Base-by-base conservation (phyloP, 37 sponge, comb jelly and placozoan genomes). In the Theonella swinhoei region DNA sequence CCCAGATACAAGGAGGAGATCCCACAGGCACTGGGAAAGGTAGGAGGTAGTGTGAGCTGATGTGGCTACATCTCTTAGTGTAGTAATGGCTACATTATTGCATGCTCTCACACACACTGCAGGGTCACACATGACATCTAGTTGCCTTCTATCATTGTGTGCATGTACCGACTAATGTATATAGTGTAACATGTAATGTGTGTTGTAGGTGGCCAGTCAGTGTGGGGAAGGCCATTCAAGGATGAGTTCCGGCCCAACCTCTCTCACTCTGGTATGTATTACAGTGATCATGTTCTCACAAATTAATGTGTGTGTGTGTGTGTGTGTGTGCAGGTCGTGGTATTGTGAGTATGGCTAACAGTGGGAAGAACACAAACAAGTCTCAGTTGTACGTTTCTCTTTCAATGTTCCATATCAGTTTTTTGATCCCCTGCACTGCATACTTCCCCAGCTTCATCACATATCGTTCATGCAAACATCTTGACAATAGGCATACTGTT, bases 201-300 rank as follows among this genome's bases (percentile, higher is more conserved):
- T 47, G 54, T 47, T 33, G 20, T 38, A 81, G 95, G 99, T 9
- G 99, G 99, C 0, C 83, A 89, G 76, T 98, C 99, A 28, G 81
- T 90, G 1, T 98, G 94, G 88, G 94, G 91, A 32, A 73, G 82
- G 32, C 88, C 92, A 39, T 98, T 98, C 70, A 72, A 88, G 20
- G 99, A 98, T 83, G 96, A 98, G 69, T 93, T 98, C 79, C 93
- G 89, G 62, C 85, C 94, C n/a, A 91, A 98, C 61, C 92, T 98
- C 23, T 78, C 80, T 25, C 99, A 98, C 78, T 75, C 83, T 37
- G 97, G 90, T 91, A 23, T 72, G 79, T 31, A 24, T 71, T 9
- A 31, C 5, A 14, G 9, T 7, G 11, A 20, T 78, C 58, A 17
- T n/a, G n/a, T n/a, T n/a, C n/a, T n/a, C n/a, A n/a, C n/a, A n/a